Evolutionary conservation across 2,113 vertebrate species (phyloP).

Genomic region (Oostethus manadensis): DNA sequence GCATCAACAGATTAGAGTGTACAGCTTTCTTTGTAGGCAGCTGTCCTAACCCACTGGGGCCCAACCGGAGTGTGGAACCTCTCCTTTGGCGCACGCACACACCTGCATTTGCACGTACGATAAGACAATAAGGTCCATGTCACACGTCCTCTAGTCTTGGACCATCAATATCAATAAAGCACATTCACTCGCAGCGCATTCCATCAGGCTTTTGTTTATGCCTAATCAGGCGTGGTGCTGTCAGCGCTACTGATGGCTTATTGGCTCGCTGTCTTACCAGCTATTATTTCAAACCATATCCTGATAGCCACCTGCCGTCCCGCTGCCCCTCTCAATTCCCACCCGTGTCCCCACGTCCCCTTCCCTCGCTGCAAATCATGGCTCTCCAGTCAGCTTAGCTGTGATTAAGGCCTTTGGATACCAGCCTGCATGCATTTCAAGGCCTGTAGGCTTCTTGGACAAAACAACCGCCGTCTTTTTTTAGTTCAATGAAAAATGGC

Average conservation of each 20-base stretch:
- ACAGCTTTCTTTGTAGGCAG: background rate
- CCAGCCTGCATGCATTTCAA: constrained; percentile 57
- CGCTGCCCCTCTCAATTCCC: constrained; percentile 25
- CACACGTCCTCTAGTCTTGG: background rate
- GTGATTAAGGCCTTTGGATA: constrained; percentile 64
- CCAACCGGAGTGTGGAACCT: background rate
- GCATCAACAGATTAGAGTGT: constrained; percentile 7
- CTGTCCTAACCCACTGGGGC: constrained; percentile 10
- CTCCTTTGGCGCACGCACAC: background rate
- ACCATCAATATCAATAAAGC: constrained; percentile 9
- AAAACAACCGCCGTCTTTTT: constrained; percentile 35
- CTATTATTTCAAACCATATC: constrained; percentile 9
- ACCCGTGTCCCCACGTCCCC: constrained; percentile 11
- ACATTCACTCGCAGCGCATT: background rate
- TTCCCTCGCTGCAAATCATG: constrained; percentile 42
- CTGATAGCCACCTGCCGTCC: constrained; percentile 13
- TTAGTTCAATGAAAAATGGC: constrained; percentile 46
- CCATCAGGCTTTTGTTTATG: constrained; percentile 14
- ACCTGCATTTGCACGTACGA: background rate
- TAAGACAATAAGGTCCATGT: constrained; percentile 3
- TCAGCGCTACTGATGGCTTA: constrained; percentile 14
- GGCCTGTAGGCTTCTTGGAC: constrained; percentile 37
- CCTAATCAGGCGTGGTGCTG: constrained; percentile 27
- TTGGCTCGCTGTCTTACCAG: constrained; percentile 13
- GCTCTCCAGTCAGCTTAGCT: constrained; percentile 53